Base-by-base conservation (phyloP, 2,113 vertebrate genomes). In the Rallus limicola region DNA sequence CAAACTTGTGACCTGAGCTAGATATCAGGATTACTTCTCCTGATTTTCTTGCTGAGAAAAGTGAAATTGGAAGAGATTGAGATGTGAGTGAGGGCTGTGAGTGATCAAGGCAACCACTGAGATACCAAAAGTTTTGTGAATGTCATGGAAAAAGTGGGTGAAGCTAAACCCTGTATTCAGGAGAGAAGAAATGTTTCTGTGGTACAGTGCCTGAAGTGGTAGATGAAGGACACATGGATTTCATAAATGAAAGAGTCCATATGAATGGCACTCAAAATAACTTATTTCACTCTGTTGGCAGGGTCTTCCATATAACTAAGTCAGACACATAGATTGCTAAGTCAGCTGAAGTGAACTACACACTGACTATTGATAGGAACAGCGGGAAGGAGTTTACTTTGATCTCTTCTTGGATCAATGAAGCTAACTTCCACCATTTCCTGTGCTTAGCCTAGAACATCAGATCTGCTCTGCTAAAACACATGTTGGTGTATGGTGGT, bases 401-500 rank as follows among this genome's bases (percentile, higher is more conserved):
- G 3, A 31, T 53, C 6, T 74, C 20, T 65, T 78, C 56, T 36
- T 56, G 28, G n/a, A 42, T 34, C 28, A 76, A 5, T 42, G 29
- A 84, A 67, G 52, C 16, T 63, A 50, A 28, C 19, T 79, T 79
- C 21, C 59, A 9, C 8, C 6, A 5, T 63, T 55, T 71, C 11
- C 16, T 55, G 28, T 60, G 15, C 23, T 68, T 67, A 36, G 16
- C 56, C 6, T 69, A 23, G 29, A 70, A 16, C 63, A 36, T 53
- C 26, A 34, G 1, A 1, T 46, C 12, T 60, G 15, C 4, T 13
- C 16, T 55, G 38, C 25, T 56, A 25, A 11, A 52, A 56, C 0
- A 1, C 20, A 12, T 5, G 7, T 11, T 72, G 18, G 5, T 71
- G 26, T 40, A 58, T 1, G 5, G 14, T 8, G 15, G 10, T 0